Conservation (phyloP, 2,113 vertebrate genomes). For the Rattus norvegicus region DNA sequence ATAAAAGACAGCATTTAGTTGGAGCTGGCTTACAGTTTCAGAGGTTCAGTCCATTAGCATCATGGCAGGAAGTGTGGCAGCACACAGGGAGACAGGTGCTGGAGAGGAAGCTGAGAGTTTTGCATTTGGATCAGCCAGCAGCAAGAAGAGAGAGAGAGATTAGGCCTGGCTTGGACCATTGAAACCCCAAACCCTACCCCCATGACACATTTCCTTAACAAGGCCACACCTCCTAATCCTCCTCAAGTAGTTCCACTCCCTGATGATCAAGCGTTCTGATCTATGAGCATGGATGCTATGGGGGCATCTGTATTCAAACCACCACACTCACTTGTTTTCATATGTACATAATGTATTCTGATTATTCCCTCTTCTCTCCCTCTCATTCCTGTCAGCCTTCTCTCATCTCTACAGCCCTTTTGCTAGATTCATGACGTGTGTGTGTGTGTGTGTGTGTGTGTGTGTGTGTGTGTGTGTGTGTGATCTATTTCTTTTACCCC, state of each 20-base stretch:
- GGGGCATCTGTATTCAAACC: background rate
- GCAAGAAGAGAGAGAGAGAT: background rate
- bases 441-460: background rate
- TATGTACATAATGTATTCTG: background rate
- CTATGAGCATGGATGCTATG: background rate
- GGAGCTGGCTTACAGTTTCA: background rate
- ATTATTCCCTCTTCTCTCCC: background rate
- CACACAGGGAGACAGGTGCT: background rate
- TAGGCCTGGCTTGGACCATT: background rate
- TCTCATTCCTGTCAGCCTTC: background rate
- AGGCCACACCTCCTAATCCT: background rate
- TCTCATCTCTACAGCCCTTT: background rate
- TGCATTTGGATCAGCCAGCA: background rate
- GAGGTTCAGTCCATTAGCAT: background rate
- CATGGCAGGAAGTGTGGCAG: background rate
- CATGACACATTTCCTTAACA: background rate
- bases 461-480: background rate
- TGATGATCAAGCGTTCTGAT: background rate
- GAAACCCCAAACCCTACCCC: background rate
- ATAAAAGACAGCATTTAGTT: background rate
- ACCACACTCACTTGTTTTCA: background rate
- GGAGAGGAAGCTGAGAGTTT: background rate
- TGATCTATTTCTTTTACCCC: background rate
- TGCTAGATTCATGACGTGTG: background rate
- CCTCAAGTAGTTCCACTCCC: background rate